Evolutionary conservation across 2,888 invertebrate genomes (phyloP).

Genomic region (Cynaeus angustus): DNA sequence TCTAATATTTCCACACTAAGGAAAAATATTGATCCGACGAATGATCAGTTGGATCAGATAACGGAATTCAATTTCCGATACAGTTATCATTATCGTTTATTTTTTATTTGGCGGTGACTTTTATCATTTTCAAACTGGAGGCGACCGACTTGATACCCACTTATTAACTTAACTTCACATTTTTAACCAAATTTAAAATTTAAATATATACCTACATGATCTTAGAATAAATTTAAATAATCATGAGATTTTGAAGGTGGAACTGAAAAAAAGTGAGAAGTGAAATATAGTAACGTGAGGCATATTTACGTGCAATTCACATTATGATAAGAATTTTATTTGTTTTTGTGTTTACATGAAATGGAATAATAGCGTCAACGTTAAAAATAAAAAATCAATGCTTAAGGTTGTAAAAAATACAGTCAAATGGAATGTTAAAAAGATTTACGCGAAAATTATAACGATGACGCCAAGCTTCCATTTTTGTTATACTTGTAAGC

Average conservation of each 20-base stretch:
- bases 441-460: no score
- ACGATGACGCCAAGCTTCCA: no score
- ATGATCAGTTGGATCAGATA: conserved; percentile 14
- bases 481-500: no score
- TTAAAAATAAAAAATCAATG: no score
- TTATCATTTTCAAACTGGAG: conserved; percentile 1
- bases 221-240: conserved; percentile 8
- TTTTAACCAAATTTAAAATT: conserved; percentile 10
- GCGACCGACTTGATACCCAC: not conserved
- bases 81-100: conserved; percentile 10
- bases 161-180: not conserved
- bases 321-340: no score
- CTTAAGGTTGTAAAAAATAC: no score
- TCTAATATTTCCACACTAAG: no score
- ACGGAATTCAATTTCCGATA: conserved; percentile 14
- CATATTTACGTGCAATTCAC: no score
- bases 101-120: not conserved
- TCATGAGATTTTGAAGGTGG: not conserved
- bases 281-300: not conserved
- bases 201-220: conserved; percentile 2
- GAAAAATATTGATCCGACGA: no score
- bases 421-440: no score
- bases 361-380: no score
- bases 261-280: not conserved
- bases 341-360: no score